Conservation (phyloP, 2,113 vertebrate species). For the Plecturocebus donacophilus region DNA sequence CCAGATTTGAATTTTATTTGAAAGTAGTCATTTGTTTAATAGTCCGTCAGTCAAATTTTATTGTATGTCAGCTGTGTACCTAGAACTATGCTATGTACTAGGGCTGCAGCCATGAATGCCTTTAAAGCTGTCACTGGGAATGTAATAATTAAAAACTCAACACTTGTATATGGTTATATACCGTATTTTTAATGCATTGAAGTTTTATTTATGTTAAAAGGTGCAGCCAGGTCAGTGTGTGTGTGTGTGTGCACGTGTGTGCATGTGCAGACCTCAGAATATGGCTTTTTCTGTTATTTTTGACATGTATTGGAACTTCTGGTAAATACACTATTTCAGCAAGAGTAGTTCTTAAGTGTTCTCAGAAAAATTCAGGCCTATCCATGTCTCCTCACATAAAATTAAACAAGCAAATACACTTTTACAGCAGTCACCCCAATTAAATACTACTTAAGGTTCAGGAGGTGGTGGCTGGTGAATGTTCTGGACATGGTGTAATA, state of each 20-base stretch:
- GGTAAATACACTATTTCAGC: neutral
- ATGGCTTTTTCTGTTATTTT: neutral
- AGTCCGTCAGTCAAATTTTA: neutral
- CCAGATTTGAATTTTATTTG: conserved; percentile 37
- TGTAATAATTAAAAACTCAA: neutral
- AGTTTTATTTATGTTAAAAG: neutral
- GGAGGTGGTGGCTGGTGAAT: neutral
- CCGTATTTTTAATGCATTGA: neutral
- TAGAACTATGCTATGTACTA: neutral
- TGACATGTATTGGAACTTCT: neutral
- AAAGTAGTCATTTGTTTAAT: neutral
- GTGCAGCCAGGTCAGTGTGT: neutral
- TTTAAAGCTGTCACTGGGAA: conserved; percentile 9
- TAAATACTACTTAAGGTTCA: neutral
- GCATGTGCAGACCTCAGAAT: neutral
- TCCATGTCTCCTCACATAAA: neutral
- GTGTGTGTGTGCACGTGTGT: too few species aligned
- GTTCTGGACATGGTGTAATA: neutral
- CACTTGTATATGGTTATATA: neutral
- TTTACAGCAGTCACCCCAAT: neutral
- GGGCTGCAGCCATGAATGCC: neutral
- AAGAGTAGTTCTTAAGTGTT: neutral
- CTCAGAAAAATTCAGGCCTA: neutral
- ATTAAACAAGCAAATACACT: neutral
- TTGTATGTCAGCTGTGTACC: neutral